Conservation (phyloP, 2,888 invertebrate genomes). For the Leucozona laternaria region DNA sequence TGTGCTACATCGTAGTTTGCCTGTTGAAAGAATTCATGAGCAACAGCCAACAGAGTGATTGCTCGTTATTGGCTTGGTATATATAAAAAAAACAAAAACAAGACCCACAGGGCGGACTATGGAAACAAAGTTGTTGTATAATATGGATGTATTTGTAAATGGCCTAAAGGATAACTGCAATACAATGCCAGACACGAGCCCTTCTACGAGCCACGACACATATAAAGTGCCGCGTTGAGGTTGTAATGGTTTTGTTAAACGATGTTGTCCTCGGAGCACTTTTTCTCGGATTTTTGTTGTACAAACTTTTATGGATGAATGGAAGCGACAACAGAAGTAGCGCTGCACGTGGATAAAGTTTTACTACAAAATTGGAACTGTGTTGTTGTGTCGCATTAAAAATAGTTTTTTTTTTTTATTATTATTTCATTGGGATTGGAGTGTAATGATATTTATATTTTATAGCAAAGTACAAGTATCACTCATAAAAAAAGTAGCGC, state of each 20-base stretch:
- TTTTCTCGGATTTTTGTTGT: conserved; percentile 28
- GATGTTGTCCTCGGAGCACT: conserved; percentile 40
- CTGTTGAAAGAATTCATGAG: conserved; percentile 54
- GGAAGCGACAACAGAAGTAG: conserved; percentile 4
- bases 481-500: background rate
- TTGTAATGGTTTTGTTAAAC: conserved; percentile 78
- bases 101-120: background rate
- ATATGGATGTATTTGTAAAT: conserved; percentile 37
- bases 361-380: conserved; percentile 1
- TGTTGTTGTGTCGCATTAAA: conserved; percentile 34
- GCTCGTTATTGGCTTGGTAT: conserved; percentile 26
- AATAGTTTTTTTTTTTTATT: conserved; percentile 10
- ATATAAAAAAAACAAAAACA: conserved; percentile 15
- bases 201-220: background rate
- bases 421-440: conserved; percentile 1
- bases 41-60: conserved; percentile 15
- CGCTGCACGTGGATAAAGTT: conserved; percentile 29
- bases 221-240: conserved; percentile 63
- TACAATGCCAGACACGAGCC: conserved; percentile 78
- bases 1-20: background rate
- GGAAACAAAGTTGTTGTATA: conserved; percentile 7
- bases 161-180: conserved; percentile 64
- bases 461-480: background rate
- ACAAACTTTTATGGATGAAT: conserved; percentile 57
- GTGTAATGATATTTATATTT: conserved; percentile 16